Percentiles rank a stretch among this genome's conserved stretches.
These are phyloP conservation scores for Aix galericulata DNA, from an alignment of 2,113 vertebrate species.

Conservation along the genomic window DNA sequence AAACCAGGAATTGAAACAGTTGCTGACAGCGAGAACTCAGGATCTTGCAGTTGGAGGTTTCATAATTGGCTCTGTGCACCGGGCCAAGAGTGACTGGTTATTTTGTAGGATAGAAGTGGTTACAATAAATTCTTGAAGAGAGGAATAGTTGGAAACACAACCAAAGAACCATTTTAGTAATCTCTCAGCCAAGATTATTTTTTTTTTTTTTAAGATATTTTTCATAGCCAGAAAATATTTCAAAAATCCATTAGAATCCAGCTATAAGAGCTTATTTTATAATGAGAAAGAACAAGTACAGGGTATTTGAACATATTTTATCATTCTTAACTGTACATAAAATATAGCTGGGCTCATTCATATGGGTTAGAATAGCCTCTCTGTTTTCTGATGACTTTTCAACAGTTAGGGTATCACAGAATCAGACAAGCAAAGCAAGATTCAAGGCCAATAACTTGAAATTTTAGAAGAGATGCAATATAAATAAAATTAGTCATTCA, in stretches of 20 bases:
- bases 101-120: not conserved
- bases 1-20: slow-evolving; percentile 34
- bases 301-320: not conserved
- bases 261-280: not conserved
- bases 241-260: not conserved
- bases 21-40: slow-evolving; percentile 8
- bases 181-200: not conserved
- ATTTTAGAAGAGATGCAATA: not conserved
- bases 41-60: not conserved
- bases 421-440: not conserved
- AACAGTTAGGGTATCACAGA: not conserved
- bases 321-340: not conserved
- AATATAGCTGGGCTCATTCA: not conserved
- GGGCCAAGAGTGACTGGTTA: not conserved
- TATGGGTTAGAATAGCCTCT: not conserved
- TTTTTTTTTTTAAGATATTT: not conserved
- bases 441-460: not conserved
- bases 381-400: not conserved
- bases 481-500: not conserved
- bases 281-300: not conserved
- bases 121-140: not conserved
- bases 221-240: not conserved
- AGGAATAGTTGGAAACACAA: not conserved
- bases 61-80: not conserved
- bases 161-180: not conserved